phyloP scores from a whole-genome alignment of 2,888 invertebrate species.

The Eupithecia subfuscata region DNA sequence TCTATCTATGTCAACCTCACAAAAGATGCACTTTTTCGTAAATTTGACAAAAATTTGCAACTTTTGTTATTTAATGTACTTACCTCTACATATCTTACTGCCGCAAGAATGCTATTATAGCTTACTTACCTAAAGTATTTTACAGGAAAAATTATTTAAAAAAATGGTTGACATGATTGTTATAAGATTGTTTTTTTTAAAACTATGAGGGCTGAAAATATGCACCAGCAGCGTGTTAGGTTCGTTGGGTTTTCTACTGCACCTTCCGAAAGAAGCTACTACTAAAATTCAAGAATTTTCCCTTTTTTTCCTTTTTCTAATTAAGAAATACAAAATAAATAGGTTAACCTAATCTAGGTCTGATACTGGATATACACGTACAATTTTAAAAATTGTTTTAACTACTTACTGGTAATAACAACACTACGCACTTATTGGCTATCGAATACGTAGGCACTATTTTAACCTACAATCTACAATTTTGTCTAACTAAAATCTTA shows the following conservation, averaged over 20 bases:
- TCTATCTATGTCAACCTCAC: slow-evolving; percentile 12
- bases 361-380: slow-evolving; percentile 45
- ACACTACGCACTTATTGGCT: slow-evolving; percentile 36
- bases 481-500: slow-evolving; percentile 14
- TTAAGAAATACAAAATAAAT: slow-evolving; percentile 49
- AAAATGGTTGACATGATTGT: background rate
- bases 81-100: too few species aligned
- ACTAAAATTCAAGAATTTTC: background rate
- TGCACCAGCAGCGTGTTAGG: background rate
- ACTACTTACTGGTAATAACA: slow-evolving; percentile 43
- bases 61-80: slow-evolving; percentile 44
- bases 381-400: slow-evolving; percentile 33
- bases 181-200: background rate
- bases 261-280: background rate
- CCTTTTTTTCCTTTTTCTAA: slow-evolving; percentile 1
- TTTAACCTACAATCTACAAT: slow-evolving; percentile 4
- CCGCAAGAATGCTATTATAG: background rate
- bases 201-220: background rate
- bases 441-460: slow-evolving; percentile 20
- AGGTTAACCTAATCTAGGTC: slow-evolving; percentile 43
- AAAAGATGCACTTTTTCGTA: slow-evolving; percentile 69
- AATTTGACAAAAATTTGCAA: slow-evolving; percentile 63
- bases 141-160: background rate
- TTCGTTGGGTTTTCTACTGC: slow-evolving; percentile 4
- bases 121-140: background rate